Base-by-base conservation (phyloP, 2,113 vertebrate genomes). In the Leucopsar rothschildi region DNA sequence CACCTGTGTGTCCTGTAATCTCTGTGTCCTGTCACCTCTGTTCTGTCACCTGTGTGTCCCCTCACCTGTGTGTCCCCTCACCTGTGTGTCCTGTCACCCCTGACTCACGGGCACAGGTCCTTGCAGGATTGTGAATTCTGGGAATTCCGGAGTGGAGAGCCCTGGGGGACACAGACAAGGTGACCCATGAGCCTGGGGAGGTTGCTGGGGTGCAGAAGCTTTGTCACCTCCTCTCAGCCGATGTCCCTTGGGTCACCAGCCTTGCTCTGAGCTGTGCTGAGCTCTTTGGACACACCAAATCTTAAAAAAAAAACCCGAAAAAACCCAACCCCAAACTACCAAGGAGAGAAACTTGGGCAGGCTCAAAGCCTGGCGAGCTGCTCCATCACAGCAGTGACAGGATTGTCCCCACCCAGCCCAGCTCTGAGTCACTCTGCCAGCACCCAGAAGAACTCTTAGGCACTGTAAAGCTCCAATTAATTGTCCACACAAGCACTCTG, bases 81-180 rank as follows among this genome's bases (percentile, higher is more conserved):
- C 35, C 35, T 35, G 35, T 35, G 35, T 35, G 28, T 45, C 33
- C 71, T 37, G 15, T 31, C 69, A 29, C 28, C 22, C 1, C n/a
- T 40, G 35, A 33, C 69, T 16, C n/a, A 12, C 0, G 0, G 28
- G 16, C 8, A 25, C 6, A 6, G 17, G 10, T 35, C 63, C 69
- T 49, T 66, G 33, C 25, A 45, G 79, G 70, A 17, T 33, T 27
- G 39, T 2, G 25, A 42, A 23, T 33, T 60, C 22, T 4, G 35
- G 57, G 59, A 88, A 64, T 23, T 15, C 15, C 0, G 0, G 53
- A 21, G 10, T 40, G 64, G 37, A 71, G 37, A 25, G 28, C 20
- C 16, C 47, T 24, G 7, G 20, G 61, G 23, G 19, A 15, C 14
- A n/a, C 2, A 4, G 49, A 40, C 23, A 66, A 52, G 44, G 17